A percentile compares a stretch with the other conserved stretches of the same genome.
Conservation (phyloP, 2,113 vertebrate genomes). For the Gymnarchus niloticus region DNA sequence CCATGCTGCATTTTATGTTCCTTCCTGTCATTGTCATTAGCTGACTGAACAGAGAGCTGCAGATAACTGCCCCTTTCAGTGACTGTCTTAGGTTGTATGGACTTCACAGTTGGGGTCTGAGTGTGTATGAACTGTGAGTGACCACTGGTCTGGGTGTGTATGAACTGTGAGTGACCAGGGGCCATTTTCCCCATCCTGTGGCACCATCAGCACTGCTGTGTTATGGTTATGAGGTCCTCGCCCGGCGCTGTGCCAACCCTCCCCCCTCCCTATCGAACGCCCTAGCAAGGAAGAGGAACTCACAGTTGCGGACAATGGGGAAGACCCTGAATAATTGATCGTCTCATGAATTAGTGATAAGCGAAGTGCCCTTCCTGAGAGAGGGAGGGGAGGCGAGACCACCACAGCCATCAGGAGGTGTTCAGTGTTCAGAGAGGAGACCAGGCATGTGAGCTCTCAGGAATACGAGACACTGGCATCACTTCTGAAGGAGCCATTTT, state of each 20-base stretch:
- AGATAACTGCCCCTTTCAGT: not conserved
- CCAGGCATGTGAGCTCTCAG: not conserved
- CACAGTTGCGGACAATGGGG: constrained; percentile 32
- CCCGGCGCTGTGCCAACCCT: not conserved
- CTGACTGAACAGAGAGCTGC: not conserved
- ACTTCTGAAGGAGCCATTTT: too few species aligned
- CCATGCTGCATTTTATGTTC: not conserved
- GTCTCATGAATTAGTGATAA: constrained; percentile 38
- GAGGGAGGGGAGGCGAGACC: not conserved
- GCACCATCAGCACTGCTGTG: too few species aligned
- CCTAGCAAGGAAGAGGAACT: constrained; percentile 15
- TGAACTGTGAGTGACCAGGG: not conserved
- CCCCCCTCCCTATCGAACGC: not conserved
- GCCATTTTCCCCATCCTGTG: too few species aligned
- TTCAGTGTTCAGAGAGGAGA: not conserved
- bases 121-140: not conserved
- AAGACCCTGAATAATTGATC: constrained; percentile 39
- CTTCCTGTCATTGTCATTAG: not conserved
- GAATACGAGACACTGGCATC: too few species aligned
- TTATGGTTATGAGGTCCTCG: not conserved
- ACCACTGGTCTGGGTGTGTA: not conserved
- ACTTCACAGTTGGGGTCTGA: not conserved
- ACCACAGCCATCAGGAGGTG: too few species aligned
- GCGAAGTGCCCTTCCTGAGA: constrained; percentile 16
- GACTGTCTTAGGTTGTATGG: not conserved